A percentile compares a stretch with the other conserved stretches of the same genome.
phyloP scores from a whole-genome alignment of 2,888 invertebrate genomes.

The Temnothorax ravouxi region DNA sequence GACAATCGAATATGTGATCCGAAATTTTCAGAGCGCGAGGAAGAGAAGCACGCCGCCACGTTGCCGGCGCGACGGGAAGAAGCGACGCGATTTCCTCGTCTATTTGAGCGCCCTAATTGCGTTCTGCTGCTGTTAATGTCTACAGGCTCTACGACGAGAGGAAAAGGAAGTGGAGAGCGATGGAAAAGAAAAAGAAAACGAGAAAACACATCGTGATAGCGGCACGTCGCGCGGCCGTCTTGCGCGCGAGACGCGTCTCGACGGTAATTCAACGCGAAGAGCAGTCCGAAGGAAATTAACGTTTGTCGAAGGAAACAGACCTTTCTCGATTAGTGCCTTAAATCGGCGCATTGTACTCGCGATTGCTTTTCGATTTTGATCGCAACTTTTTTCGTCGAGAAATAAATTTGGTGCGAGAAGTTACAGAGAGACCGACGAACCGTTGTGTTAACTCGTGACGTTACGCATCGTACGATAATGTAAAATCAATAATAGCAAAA shows the following conservation, averaged over 20 bases:
- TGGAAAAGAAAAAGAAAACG: slow-evolving; percentile 55
- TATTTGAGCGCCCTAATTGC: slow-evolving; percentile 37
- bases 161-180: not conserved
- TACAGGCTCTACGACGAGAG: not conserved
- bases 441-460: not conserved
- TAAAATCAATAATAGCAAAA: not conserved
- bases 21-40: not conserved
- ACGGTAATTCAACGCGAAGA: slow-evolving; percentile 25
- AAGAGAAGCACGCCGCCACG: not conserved
- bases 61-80: slow-evolving; percentile 37
- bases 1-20: not conserved
- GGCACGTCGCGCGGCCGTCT: slow-evolving; percentile 76
- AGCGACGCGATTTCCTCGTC: slow-evolving; percentile 37
- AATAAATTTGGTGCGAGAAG: not conserved
- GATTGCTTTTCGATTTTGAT: slow-evolving; percentile 10
- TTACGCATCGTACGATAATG: too few species aligned
- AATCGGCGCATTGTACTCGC: slow-evolving; percentile 9
- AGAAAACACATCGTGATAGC: slow-evolving; percentile 71
- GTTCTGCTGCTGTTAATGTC: slow-evolving; percentile 43
- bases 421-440: not conserved
- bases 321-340: slow-evolving; percentile 17
- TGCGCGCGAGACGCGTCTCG: slow-evolving; percentile 62
- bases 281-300: slow-evolving; percentile 14
- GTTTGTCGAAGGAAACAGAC: slow-evolving; percentile 6
- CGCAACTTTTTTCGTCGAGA: not conserved